A percentile compares a stretch with the other conserved stretches of the same genome.
Evolutionary conservation across 2,888 invertebrate genomes (phyloP).

Genomic region (Drosophila meridiana): DNA sequence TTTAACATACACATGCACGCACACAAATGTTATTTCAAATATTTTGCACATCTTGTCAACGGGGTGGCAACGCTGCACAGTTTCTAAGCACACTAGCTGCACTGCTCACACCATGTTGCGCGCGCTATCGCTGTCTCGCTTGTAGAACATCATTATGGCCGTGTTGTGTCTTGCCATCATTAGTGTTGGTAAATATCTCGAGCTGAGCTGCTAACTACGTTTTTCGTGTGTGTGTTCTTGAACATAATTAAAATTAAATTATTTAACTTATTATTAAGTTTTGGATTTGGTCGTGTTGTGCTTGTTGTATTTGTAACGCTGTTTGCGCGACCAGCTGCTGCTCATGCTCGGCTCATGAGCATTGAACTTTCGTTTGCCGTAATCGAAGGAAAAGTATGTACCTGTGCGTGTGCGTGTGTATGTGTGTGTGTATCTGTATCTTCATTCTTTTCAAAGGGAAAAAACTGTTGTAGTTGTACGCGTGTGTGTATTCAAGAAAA

Average conservation of each 20-base stretch:
- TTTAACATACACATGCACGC: background rate
- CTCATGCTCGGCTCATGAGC: conserved; percentile 38
- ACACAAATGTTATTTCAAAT: conserved; percentile 36
- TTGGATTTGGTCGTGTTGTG: conserved; percentile 46
- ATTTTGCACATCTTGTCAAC: conserved; percentile 8
- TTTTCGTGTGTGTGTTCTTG: conserved; percentile 73
- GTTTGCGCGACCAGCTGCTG: conserved; percentile 38
- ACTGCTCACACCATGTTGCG: conserved; percentile 69
- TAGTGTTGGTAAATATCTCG: conserved; percentile 61
- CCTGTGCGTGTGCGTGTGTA: conserved; percentile 37
- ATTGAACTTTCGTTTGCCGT: conserved; percentile 49
- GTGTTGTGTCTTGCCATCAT: conserved; percentile 49
- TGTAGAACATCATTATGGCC: conserved; percentile 69
- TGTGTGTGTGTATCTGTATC: conserved; percentile 41
- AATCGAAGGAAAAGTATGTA: conserved; percentile 68
- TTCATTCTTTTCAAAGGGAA: conserved; percentile 60
- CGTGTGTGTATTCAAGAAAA: conserved; percentile 76
- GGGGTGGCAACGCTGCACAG: conserved; percentile 54
- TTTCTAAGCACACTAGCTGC: conserved; percentile 34
- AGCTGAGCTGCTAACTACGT: conserved; percentile 65
- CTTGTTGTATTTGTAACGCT: conserved; percentile 31
- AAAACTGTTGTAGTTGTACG: conserved; percentile 53
- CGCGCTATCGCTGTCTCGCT: conserved; percentile 56
- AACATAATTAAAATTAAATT: conserved; percentile 76
- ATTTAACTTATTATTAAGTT: conserved; percentile 78